A percentile compares a stretch with the other conserved stretches of the same genome.
These are phyloP conservation scores for Lutraria lutraria DNA, from an alignment of 2,888 invertebrate genomes.

Conservation along the genomic window DNA sequence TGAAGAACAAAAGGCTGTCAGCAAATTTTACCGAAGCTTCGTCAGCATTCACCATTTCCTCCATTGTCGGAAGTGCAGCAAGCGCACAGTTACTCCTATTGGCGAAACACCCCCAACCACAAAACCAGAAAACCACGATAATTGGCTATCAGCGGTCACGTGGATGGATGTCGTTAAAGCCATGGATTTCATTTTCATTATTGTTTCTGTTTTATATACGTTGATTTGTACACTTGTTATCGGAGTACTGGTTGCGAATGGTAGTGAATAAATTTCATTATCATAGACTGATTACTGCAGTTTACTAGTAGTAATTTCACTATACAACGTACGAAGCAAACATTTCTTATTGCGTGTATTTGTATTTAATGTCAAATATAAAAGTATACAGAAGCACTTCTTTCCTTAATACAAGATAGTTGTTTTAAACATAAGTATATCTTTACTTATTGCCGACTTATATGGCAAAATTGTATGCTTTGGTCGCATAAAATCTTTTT, in stretches of 20 bases:
- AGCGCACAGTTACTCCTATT: neutral
- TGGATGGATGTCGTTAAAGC: slow-evolving; percentile 7
- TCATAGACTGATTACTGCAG: too few species aligned
- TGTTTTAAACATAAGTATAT: too few species aligned
- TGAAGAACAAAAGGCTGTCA: neutral
- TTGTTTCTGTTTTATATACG: neutral
- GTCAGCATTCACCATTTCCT: neutral
- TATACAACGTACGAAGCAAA: too few species aligned
- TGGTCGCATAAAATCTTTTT: too few species aligned
- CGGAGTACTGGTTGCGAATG: neutral
- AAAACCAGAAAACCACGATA: neutral
- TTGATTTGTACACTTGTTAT: neutral
- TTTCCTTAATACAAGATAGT: too few species aligned
- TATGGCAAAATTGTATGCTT: too few species aligned
- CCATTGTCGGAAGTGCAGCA: neutral
- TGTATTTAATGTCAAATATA: too few species aligned
- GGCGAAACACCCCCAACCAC: neutral
- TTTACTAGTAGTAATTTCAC: too few species aligned
- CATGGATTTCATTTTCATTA: slow-evolving; percentile 23
- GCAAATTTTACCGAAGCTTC: neutral
- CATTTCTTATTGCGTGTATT: too few species aligned
- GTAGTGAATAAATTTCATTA: too few species aligned
- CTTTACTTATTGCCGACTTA: too few species aligned
- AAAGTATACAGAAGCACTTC: too few species aligned
- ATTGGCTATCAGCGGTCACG: neutral